A percentile compares a stretch with the other conserved stretches of the same genome.
Evolutionary conservation across 1,140 invertebrate genomes (phyloP).

Genomic region (Probaryconus sp.): DNA sequence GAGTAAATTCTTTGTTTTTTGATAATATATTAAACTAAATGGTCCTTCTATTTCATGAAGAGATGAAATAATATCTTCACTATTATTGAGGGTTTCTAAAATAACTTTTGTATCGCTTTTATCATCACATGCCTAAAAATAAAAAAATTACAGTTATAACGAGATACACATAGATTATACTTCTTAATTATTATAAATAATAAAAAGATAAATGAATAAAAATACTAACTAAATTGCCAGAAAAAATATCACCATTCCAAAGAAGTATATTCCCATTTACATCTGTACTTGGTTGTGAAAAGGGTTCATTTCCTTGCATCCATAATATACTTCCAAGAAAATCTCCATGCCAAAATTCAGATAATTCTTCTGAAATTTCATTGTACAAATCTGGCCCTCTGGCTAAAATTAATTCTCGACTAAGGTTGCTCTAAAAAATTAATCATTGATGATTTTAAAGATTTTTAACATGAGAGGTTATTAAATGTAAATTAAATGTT

Average conservation of each 20-base stretch:
- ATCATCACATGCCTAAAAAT: conserved; percentile 64
- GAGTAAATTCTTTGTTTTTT: conserved; percentile 81
- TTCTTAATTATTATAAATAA: no score
- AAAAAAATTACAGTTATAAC: conserved; percentile 20
- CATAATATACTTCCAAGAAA: conserved; percentile 82
- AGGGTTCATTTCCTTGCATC: conserved; percentile 81
- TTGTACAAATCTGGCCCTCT: conserved; percentile 77
- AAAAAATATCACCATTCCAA: conserved; percentile 92
- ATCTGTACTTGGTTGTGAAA: conserved; percentile 81
- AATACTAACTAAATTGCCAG: conserved; percentile 74
- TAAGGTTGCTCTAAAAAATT: conserved; percentile 72
- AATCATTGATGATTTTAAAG: no score
- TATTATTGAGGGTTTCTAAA: conserved; percentile 3
- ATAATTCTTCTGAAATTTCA: conserved; percentile 59
- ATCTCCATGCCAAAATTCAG: conserved; percentile 83
- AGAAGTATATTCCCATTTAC: conserved; percentile 81
- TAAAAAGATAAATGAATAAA: no score
- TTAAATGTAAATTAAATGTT: no score
- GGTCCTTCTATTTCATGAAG: conserved; percentile 86
- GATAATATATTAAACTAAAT: conserved; percentile 89
- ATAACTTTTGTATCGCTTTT: conserved; percentile 73
- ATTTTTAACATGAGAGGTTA: no score
- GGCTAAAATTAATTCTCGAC: conserved; percentile 70
- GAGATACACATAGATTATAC: not conserved
- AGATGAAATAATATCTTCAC: no score